Evolutionary conservation across 2,113 vertebrate species (phyloP).

Genomic region (Strix uralensis): DNA sequence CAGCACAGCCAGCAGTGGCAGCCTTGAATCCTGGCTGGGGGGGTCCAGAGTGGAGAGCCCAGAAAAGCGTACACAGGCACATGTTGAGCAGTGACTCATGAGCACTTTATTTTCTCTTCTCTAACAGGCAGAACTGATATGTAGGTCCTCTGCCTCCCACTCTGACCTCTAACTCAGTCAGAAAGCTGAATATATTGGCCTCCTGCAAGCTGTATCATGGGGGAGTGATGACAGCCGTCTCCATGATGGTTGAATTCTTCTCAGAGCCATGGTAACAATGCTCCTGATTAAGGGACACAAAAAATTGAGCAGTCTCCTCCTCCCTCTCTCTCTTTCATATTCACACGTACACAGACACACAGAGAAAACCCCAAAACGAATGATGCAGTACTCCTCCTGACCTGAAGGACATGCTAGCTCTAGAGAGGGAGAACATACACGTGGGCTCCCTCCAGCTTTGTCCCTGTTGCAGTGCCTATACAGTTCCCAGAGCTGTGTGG

Average conservation of each 20-base stretch:
- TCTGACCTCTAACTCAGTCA: not conserved
- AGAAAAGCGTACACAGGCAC: not conserved
- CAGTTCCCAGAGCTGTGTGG: not conserved
- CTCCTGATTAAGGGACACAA: not conserved
- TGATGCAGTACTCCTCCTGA: not conserved
- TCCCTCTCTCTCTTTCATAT: not conserved
- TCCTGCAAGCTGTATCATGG: not conserved
- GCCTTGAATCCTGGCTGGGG: not conserved
- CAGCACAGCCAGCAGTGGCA: not conserved
- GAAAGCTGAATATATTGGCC: not conserved
- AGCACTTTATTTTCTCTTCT: not conserved
- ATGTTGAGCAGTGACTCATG: not conserved
- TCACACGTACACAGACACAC: not conserved
- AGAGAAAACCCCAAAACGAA: not conserved
- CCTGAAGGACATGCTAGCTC: not conserved
- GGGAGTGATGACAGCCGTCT: not conserved
- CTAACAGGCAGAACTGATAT: not conserved
- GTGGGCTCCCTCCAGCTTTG: not conserved
- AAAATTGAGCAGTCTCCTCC: not conserved
- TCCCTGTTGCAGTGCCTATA: not conserved
- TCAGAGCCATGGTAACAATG: not conserved
- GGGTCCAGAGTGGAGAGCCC: not conserved
- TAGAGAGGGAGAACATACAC: not conserved
- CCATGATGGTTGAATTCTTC: not conserved
- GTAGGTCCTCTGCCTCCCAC: not conserved